Conservation (phyloP, 1,140 invertebrate species). For the Venturia canescens region DNA sequence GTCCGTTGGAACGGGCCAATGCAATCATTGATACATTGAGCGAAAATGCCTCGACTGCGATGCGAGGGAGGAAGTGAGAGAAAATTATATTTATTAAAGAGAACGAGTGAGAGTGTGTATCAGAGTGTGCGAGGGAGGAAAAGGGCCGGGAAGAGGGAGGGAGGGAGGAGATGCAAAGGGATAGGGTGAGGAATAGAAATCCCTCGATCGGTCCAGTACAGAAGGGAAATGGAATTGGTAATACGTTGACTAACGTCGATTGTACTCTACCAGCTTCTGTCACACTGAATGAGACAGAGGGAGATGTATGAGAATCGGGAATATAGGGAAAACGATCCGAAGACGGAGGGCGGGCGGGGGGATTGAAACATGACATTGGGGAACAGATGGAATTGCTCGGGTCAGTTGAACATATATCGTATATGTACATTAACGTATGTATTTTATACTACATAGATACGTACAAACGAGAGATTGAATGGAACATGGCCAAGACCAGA, state of each 20-base stretch:
- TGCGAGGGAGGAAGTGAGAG: constrained; percentile 1
- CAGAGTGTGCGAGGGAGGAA: background rate
- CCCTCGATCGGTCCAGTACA: constrained; percentile 17
- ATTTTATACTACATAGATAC: constrained; percentile 9
- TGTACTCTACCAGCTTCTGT: constrained; percentile 25
- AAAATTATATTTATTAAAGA: constrained; percentile 24
- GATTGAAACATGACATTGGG: constrained; percentile 43
- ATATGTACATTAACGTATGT: constrained; percentile 22
- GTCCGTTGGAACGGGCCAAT: constrained; percentile 32
- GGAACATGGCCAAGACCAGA: constrained; percentile 43
- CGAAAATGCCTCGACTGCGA: constrained; percentile 24
- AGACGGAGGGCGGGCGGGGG: background rate
- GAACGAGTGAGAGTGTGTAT: background rate
- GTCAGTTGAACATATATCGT: constrained; percentile 34
- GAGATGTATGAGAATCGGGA: constrained; percentile 14
- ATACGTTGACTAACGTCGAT: constrained; percentile 47
- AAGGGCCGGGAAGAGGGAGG: background rate
- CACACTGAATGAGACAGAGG: constrained; percentile 14
- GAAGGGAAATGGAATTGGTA: constrained; percentile 43
- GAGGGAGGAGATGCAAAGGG: background rate
- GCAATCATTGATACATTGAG: constrained; percentile 48
- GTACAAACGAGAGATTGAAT: constrained; percentile 39
- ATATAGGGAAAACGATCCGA: constrained; percentile 31
- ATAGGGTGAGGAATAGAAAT: constrained; percentile 19
- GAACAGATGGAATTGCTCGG: constrained; percentile 42